These are phyloP conservation scores for Syritta pipiens DNA, from an alignment of 2,888 invertebrate species.

Conservation along the genomic window DNA sequence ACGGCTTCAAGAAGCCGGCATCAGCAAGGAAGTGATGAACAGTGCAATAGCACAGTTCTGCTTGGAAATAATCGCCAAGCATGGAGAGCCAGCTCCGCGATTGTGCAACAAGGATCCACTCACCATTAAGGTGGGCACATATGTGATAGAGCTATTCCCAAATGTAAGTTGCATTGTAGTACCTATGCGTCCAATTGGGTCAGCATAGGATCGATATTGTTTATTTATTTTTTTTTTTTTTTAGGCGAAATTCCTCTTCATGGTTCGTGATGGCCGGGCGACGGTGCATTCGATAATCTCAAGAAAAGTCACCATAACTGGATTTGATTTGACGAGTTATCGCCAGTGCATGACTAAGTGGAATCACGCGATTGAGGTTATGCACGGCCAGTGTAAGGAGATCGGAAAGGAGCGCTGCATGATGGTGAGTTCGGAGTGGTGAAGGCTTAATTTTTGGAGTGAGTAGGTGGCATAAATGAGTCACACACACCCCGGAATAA, in stretches of 20 bases:
- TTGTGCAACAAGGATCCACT: constrained; percentile 99
- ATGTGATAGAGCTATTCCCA: constrained; percentile 96
- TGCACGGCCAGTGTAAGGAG: constrained; percentile 95
- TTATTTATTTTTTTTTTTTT: constrained; percentile 9
- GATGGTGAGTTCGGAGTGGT: constrained; percentile 81
- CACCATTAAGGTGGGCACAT: constrained; percentile 97
- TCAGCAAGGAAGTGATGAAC: constrained; percentile 94
- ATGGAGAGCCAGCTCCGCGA: constrained; percentile 96
- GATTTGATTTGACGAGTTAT: constrained; percentile 96
- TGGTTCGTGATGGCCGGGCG: constrained; percentile 98
- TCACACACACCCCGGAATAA: too few species aligned
- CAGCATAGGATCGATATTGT: not conserved
- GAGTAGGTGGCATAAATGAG: too few species aligned
- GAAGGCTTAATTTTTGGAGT: too few species aligned
- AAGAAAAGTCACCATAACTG: constrained; percentile 88
- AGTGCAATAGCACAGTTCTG: constrained; percentile 98
- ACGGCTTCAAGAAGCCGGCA: constrained; percentile 95
- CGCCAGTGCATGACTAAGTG: constrained; percentile 97
- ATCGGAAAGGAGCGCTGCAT: constrained; percentile 89
- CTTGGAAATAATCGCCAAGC: constrained; percentile 95
- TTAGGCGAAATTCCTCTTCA: constrained; percentile 95
- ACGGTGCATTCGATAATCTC: constrained; percentile 99
- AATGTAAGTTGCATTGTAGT: constrained; percentile 80
- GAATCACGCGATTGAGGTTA: constrained; percentile 96
- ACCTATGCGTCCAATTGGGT: not conserved